These are phyloP conservation scores for Acleris sparsana DNA, from an alignment of 2,888 invertebrate species.

Conservation along the genomic window DNA sequence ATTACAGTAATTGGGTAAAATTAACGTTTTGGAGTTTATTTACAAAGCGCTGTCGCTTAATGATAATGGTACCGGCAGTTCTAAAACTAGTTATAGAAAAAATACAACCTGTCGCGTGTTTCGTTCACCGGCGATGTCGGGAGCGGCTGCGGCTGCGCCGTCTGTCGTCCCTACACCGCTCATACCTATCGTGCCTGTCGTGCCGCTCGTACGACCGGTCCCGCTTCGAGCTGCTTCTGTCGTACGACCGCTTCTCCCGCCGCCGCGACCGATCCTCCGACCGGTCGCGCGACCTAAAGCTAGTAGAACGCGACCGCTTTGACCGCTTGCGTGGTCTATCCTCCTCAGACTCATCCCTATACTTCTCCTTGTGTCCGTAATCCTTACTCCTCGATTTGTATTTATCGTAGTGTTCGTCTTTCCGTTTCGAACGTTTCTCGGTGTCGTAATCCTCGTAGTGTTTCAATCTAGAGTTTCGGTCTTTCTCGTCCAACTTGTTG, in stretches of 20 bases:
- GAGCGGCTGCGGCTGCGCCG: slow-evolving; percentile 66
- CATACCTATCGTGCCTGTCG: slow-evolving; percentile 75
- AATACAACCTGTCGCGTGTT: slow-evolving; percentile 73
- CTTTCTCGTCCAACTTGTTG: slow-evolving; percentile 56
- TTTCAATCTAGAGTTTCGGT: slow-evolving; percentile 55
- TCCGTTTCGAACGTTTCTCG: slow-evolving; percentile 56
- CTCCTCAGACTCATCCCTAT: slow-evolving; percentile 71
- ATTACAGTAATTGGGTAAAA: slow-evolving; percentile 4
- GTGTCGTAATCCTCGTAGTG: slow-evolving; percentile 61
- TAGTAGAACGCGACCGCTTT: slow-evolving; percentile 67
- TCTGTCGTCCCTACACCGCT: slow-evolving; percentile 74
- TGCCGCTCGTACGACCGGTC: slow-evolving; percentile 53
- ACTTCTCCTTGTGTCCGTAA: slow-evolving; percentile 61
- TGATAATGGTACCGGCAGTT: slow-evolving; percentile 2
- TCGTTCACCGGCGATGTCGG: slow-evolving; percentile 74
- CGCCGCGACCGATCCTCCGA: slow-evolving; percentile 59
- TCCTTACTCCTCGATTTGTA: slow-evolving; percentile 64
- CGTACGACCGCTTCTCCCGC: slow-evolving; percentile 60
- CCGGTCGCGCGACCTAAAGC: slow-evolving; percentile 59
- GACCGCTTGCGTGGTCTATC: slow-evolving; percentile 65
- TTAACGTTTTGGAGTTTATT: background rate
- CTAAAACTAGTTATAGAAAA: slow-evolving; percentile 41
- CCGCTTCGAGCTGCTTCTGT: slow-evolving; percentile 53
- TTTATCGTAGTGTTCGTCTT: slow-evolving; percentile 62
- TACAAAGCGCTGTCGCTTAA: background rate